A percentile compares a stretch with the other conserved stretches of the same genome.
Evolutionary conservation across 2,113 vertebrate genomes (phyloP).

Genomic region (Martes martes): DNA sequence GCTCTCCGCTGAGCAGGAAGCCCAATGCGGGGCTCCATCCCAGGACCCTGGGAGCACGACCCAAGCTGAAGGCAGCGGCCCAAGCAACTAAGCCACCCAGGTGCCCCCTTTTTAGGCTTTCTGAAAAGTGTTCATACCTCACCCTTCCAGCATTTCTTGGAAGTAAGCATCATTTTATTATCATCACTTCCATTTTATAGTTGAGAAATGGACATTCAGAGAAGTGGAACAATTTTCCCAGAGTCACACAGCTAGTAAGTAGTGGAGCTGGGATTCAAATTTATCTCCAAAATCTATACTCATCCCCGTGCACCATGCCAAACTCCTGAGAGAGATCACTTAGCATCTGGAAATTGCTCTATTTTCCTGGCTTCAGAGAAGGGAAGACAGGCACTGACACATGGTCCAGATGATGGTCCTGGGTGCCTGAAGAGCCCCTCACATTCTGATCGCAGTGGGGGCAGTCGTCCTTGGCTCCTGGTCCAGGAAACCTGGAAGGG

Average conservation of each 20-base stretch:
- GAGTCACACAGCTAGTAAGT: background rate
- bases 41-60: too few species aligned
- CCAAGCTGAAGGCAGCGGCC: too few species aligned
- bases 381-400: background rate
- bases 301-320: background rate
- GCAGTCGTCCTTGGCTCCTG: background rate
- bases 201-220: constrained; percentile 22
- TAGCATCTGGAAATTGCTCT: background rate
- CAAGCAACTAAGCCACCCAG: too few species aligned
- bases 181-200: background rate
- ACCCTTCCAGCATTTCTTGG: background rate
- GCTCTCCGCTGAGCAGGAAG: too few species aligned
- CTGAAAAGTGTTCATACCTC: background rate
- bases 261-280: background rate
- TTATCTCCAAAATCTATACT: constrained; percentile 5
- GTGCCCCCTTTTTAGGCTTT: background rate
- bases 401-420: background rate
- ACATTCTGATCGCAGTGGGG: background rate
- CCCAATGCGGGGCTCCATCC: too few species aligned
- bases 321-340: background rate
- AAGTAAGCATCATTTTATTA: background rate
- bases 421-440: background rate
- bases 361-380: background rate
- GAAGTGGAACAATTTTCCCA: background rate
- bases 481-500: background rate